Evolutionary conservation across 2,888 invertebrate species (phyloP), one percentile per base, ranked within the genome.

Genomic region (Teleogryllus oceanicus): DNA sequence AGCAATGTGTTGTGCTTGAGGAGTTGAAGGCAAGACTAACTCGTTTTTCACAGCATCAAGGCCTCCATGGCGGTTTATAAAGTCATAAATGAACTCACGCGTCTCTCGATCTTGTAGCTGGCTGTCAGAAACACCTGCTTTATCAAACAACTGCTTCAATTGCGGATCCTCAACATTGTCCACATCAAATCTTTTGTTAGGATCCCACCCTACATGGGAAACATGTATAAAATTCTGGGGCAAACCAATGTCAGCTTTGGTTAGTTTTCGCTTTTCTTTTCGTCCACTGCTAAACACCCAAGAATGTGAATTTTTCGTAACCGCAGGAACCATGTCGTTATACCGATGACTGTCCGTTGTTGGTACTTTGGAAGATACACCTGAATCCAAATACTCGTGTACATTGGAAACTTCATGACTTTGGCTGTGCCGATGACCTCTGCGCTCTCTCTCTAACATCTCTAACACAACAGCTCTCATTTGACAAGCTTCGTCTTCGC

Each of bases 201-300:
- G 94, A 88, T 97, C 94, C 95, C 96, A 98, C 10, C 98, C 98
- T 82, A 99, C 94, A 88, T 98, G 98, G 18, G 94, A 92, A 78
- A 96, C 88, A 86, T 96, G 97, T 84, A 94, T 91, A 88, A 98
- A 98, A 88, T 96, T 92, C 49, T 92, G 92, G 62, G 98, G 98
- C 83, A 90, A 89, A 78, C 98, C 94, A 84, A 98, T 98, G 86
- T 98, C 97, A 2, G 94, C 95, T 85, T 96, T 95, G 11, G 94
- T 94, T 79, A 95, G 88, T 85, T 92, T 92, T 77, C 89, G 85
- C 83, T 89, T 86, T 75, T 87, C 86, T 83, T 86, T 86, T 79
- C 86, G 85, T 82, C 86, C 86, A 78, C 85, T 62, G 74, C 78
- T 80, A 78, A 76, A 49, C 3, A n/a, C 13, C 1, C 16, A 5